Evolutionary conservation across 2,888 invertebrate species (phyloP), one percentile per base, ranked within the genome.

Genomic region (Acutogordius australiensis): DNA sequence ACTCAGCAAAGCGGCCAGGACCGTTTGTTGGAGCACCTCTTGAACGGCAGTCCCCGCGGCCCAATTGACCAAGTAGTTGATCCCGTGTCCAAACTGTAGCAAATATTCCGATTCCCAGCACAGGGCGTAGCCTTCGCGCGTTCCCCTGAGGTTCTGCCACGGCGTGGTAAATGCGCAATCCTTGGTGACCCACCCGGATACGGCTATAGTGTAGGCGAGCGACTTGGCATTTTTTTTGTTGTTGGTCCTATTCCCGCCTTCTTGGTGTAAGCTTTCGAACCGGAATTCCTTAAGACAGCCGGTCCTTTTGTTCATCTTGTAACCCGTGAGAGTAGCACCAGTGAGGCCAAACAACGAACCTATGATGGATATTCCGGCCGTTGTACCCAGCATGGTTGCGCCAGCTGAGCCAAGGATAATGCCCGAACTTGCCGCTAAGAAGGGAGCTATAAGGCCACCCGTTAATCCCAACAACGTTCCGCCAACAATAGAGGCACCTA

Each of bases 201-300:
- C 71, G n/a, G 76, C 78, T 62, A 80, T 75, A 0, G 77, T 76
- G 45, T 79, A 73, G 65, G 78, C 77, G 30, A 80, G 30, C 4
- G 28, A 8, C 29, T 28, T 57, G 4, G 23, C 8, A 51, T 51
- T 13, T 37, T 37, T 13, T 37, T 13, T 8, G 37, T 37, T 13
- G 37, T 8, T 13, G 8, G 18, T 37, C 18, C 18, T 37, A 8
- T 13, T 8, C 18, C 4, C 23, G 29, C 58, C 28, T 29, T 30
- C 26, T 8, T 8, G 8, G 28, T 70, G 70, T 51, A 80, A 66
- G 27, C 75, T 73, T 62, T 77, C 76, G 65, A 80, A 78, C 58
- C 72, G 72, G 69, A 80, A 80, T 68, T 80, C 79, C 67, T 79
- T 78, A 44, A 80, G 73, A 62, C 77, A 77, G 27, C 80, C 80